Conservation (phyloP, 2,888 invertebrate species). For the Bombyx huttoni region DNA sequence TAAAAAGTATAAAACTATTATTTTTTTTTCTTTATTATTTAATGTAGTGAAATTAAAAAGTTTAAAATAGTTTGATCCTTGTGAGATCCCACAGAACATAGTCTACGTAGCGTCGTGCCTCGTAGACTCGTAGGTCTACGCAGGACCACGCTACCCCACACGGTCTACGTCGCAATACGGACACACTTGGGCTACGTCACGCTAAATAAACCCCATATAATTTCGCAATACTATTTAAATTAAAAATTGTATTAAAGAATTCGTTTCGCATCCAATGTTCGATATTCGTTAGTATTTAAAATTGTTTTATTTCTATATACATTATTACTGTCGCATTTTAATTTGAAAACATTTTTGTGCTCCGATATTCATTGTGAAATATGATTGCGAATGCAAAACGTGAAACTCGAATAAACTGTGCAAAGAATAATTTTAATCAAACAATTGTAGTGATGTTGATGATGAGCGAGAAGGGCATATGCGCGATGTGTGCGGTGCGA, state of each 20-base stretch:
- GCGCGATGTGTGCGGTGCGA: constrained; percentile 18
- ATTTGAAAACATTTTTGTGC: constrained; percentile 15
- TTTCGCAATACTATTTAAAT: no score
- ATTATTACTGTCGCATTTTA: not conserved
- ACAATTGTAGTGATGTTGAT: constrained; percentile 37
- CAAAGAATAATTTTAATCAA: constrained; percentile 33
- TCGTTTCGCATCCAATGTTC: no score
- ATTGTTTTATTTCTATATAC: not conserved
- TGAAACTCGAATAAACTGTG: constrained; percentile 22
- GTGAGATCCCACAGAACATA: not conserved
- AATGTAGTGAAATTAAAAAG: no score
- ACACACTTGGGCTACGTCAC: not conserved
- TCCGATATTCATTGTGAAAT: constrained; percentile 15
- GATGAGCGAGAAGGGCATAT: constrained; percentile 42
- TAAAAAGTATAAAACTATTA: no score
- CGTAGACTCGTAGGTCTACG: not conserved
- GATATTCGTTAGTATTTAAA: not conserved
- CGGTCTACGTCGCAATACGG: constrained; percentile 1
- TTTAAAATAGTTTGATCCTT: not conserved
- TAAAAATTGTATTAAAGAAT: no score
- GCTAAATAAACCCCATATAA: not conserved
- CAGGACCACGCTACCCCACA: not conserved
- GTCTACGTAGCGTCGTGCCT: not conserved
- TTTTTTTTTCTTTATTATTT: no score
- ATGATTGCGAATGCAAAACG: constrained; percentile 23